A percentile compares a stretch with the other conserved stretches of the same genome.
Evolutionary conservation across 2,888 invertebrate species (phyloP).

Genomic region (Hyposoter dolosus): DNA sequence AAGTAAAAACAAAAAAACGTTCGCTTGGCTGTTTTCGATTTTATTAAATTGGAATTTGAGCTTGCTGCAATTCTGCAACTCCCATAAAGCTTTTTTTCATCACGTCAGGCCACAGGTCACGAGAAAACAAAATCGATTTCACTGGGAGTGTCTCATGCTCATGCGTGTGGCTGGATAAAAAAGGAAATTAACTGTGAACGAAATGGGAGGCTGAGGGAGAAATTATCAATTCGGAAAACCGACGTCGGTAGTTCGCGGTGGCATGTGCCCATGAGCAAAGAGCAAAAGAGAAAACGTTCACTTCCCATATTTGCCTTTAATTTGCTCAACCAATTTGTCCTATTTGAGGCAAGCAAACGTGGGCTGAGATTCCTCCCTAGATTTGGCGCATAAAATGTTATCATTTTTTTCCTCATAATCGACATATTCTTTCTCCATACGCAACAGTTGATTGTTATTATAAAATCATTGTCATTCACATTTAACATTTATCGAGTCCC

Average conservation of each 20-base stretch:
- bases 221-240: slow-evolving; percentile 73
- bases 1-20: background rate
- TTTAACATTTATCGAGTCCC: background rate
- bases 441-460: background rate
- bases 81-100: background rate
- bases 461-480: background rate
- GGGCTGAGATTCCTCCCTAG: slow-evolving; percentile 35
- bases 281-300: slow-evolving; percentile 10
- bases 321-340: slow-evolving; percentile 75
- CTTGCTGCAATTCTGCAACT: background rate
- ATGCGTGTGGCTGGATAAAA: slow-evolving; percentile 11
- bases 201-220: slow-evolving; percentile 46
- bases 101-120: background rate
- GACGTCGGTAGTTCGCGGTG: slow-evolving; percentile 24
- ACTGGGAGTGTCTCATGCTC: background rate
- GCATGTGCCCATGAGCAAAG: background rate
- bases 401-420: background rate
- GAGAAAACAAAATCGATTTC: background rate
- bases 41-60: background rate
- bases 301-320: slow-evolving; percentile 78
- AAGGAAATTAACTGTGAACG: slow-evolving; percentile 35
- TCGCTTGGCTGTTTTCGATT: background rate
- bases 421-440: background rate
- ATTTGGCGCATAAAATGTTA: background rate
- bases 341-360: slow-evolving; percentile 74